Conservation (phyloP, 1,140 invertebrate genomes). For the Bombus huntii region DNA sequence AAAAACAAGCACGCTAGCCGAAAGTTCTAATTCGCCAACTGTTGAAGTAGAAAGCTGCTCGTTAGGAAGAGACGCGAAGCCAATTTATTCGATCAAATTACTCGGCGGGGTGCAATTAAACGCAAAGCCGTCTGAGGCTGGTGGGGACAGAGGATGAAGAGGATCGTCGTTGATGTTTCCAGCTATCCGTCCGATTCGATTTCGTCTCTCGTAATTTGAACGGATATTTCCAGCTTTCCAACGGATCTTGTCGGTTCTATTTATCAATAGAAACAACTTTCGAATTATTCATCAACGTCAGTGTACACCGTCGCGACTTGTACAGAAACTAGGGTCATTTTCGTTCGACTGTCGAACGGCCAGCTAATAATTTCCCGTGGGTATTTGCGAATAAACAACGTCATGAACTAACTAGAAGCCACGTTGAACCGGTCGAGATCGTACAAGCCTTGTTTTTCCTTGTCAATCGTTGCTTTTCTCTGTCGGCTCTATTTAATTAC, state of each 20-base stretch:
- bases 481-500: constrained; percentile 11
- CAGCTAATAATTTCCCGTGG: constrained; percentile 48
- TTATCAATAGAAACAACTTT: constrained; percentile 3
- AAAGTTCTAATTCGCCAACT: constrained; percentile 8
- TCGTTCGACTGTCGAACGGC: not conserved
- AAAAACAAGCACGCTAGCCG: constrained; percentile 10
- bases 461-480: not conserved
- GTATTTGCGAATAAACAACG: constrained; percentile 1
- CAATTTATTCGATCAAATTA: constrained; percentile 52
- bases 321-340: not conserved
- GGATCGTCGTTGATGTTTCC: constrained; percentile 5
- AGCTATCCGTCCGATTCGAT: not conserved
- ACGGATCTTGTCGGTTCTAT: not conserved
- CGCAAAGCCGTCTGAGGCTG: constrained; percentile 8
- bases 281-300: constrained; percentile 7
- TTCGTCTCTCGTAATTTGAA: not conserved
- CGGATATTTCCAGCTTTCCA: not conserved
- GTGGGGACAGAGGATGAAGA: not conserved
- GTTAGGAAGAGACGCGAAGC: constrained; percentile 32
- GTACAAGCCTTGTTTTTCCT: not conserved
- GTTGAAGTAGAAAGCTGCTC: constrained; percentile 40
- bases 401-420: no score
- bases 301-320: not conserved
- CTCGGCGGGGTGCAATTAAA: constrained; percentile 39
- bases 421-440: not conserved